phyloP scores from a whole-genome alignment of 1,140 invertebrate species.

The Ceratosolen fusciceps region DNA sequence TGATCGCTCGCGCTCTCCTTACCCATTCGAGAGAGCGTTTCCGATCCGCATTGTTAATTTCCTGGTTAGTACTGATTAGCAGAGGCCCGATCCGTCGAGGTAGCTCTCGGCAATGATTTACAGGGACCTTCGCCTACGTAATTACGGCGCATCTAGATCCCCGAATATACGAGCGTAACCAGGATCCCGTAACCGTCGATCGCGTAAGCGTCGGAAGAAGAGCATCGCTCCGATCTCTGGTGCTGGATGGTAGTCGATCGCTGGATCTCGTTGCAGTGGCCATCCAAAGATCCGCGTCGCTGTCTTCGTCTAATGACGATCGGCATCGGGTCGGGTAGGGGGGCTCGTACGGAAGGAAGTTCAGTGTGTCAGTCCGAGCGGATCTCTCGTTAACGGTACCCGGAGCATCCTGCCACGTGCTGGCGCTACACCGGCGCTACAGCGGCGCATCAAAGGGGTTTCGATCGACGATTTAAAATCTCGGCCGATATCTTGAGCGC shows the following conservation, averaged over 20 bases:
- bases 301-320: slow-evolving; percentile 21
- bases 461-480: slow-evolving; percentile 6
- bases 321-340: neutral
- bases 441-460: neutral
- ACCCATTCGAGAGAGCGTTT: slow-evolving; percentile 22
- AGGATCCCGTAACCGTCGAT: no score
- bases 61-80: slow-evolving; percentile 29
- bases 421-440: no score
- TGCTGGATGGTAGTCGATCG: no score
- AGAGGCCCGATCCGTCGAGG: slow-evolving; percentile 20
- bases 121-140: slow-evolving; percentile 18
- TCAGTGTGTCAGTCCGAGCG: neutral
- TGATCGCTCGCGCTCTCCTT: slow-evolving; percentile 8
- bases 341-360: neutral
- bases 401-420: neutral
- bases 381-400: neutral
- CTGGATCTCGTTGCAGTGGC: no score
- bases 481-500: neutral
- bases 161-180: neutral
- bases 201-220: no score
- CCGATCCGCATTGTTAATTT: slow-evolving; percentile 39
- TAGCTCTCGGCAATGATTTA: slow-evolving; percentile 42
- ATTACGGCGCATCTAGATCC: slow-evolving; percentile 19
- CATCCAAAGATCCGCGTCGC: no score
- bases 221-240: no score